These are phyloP conservation scores for Donacobius atricapilla DNA, from an alignment of 2,113 vertebrate genomes.

Conservation along the genomic window DNA sequence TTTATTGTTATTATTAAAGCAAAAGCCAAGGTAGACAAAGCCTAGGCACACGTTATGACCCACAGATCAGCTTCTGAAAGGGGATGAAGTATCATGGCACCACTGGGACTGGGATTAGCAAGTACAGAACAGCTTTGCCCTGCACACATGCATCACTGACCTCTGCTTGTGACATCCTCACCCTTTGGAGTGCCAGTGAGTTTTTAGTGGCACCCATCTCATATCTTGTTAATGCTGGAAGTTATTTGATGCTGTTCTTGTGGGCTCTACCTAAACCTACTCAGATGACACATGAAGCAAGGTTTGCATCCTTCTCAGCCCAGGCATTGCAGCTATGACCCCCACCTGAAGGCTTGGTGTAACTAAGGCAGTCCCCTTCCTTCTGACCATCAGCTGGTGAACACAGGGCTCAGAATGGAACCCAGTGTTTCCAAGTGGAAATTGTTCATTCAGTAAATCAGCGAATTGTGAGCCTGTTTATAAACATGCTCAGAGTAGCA, in stretches of 20 bases:
- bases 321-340: not conserved
- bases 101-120: not conserved
- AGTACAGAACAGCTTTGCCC: not conserved
- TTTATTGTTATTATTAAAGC: not conserved
- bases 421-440: not conserved
- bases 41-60: not conserved
- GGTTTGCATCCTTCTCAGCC: not conserved
- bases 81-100: not conserved
- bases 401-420: not conserved
- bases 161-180: not conserved
- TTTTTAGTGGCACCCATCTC: not conserved
- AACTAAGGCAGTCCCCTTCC: not conserved
- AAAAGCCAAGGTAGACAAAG: not conserved
- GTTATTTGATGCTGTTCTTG: not conserved
- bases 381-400: not conserved
- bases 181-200: not conserved
- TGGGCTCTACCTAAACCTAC: not conserved
- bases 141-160: not conserved
- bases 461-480: not conserved
- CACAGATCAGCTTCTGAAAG: not conserved
- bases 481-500: not conserved
- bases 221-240: rapidly evolving
- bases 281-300: not conserved
- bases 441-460: not conserved
- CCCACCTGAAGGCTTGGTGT: not conserved